Base-by-base conservation (phyloP, 2,797 vertebrate genomes). In the Danio choprae region DNA sequence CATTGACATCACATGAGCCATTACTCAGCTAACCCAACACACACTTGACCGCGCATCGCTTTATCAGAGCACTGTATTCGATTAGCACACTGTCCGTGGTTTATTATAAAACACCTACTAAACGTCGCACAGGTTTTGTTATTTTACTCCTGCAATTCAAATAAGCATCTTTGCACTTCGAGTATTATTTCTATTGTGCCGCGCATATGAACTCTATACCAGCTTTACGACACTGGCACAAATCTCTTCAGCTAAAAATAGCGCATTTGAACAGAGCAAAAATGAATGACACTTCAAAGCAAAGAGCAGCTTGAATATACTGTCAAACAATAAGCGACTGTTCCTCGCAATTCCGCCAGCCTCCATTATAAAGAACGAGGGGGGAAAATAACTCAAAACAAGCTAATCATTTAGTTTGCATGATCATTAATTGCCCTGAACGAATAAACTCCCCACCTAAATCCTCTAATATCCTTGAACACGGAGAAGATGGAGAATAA, bases 381-480 rank as follows among this genome's bases (percentile, higher is more conserved):
- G 36, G 29, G 69, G 36, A 78, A 83, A 68, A 16, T 41, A 59
- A 46, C 58, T 29, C 62, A 63, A 69, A 74, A 81, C 70, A 78
- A 81, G 76, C 63, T 55, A 75, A 75, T 70, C 50, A 81, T 85
- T 85, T 83, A 48, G 48, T 64, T 40, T 48, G 40, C 72, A 40
- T 72, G 62, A 68, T 70, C 74, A 70, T 62, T 83, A 80, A 83
- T 80, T 77, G 73, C 62, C 8, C 43, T 8, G 55, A 82, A 81
- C 74, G 81, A 75, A 70, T 46, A 38, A 64, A 67, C 78, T 62
- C 22, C 74, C 43, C 36, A 22, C 36, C 8, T 81, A 84, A 84
- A 81, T 69, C 41, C 64, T 50, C 59, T 63, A 70, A 53, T 64
- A 80, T 74, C 74, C 43, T 59, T 64, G 46, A 63, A 72, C 55